These are phyloP conservation scores for Ammospiza caudacuta DNA, from an alignment of 2,113 vertebrate species.

Conservation along the genomic window DNA sequence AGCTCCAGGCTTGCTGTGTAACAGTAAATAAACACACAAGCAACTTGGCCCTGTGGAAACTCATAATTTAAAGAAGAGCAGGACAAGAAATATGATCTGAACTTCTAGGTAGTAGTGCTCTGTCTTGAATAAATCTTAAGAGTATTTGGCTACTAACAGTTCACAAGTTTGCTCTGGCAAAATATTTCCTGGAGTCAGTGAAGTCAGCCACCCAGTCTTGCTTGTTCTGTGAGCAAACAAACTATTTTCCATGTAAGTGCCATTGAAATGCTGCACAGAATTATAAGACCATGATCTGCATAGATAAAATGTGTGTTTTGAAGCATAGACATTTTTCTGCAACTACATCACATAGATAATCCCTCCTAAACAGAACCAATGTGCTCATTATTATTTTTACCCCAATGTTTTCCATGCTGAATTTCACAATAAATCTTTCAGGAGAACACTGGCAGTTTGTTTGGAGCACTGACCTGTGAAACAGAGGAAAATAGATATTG, in stretches of 20 bases:
- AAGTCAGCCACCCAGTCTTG: constrained; percentile 12
- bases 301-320: not conserved
- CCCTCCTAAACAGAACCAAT: not conserved
- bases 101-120: constrained; percentile 38
- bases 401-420: not conserved
- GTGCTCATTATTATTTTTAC: not conserved
- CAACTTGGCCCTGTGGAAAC: constrained; percentile 32
- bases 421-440: constrained; percentile 10
- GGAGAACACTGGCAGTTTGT: not conserved
- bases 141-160: constrained; percentile 26
- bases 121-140: constrained; percentile 62
- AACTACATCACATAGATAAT: not conserved
- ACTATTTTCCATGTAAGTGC: constrained; percentile 7
- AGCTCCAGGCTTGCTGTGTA: constrained; percentile 56
- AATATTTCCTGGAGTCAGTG: constrained; percentile 41
- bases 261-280: not conserved
- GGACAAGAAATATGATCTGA: constrained; percentile 54
- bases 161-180: constrained; percentile 41
- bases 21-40: constrained; percentile 62
- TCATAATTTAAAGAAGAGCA: constrained; percentile 45
- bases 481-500: constrained; percentile 17
- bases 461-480: constrained; percentile 44
- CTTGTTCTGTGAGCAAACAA: not conserved
- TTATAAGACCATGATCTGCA: not conserved
- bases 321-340: not conserved